Base-by-base conservation (phyloP, 2,888 invertebrate genomes). In the Rhimphoctona megacephalus region DNA sequence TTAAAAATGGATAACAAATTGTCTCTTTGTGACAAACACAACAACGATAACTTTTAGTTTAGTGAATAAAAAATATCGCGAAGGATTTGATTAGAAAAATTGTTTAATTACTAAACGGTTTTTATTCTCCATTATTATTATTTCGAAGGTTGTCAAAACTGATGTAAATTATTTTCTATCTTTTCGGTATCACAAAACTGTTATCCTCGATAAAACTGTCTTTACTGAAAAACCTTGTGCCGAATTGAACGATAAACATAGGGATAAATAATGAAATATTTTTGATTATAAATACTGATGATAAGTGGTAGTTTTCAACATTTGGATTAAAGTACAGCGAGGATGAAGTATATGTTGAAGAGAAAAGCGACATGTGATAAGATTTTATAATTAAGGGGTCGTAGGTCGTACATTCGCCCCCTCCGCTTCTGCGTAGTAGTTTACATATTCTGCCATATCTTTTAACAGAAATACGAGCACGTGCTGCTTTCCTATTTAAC, bases 311-410 rank as follows among this genome's bases (percentile, higher is more conserved):
- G 22, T 85, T 83, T 69, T 11, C 73, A 61, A n/a, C 43, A 49
- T 64, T 30, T 78, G 17, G 64, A 33, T 49, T 25, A 22, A 33
- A 52, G 43, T 30, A 61, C 70, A 66, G 36, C 30, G 66, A 76
- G 64, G n/a, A 67, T 66, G 54, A 25, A 49, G 61, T 61, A 17
- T 25, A 43, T 76, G 43, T 49, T 46, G 33, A 61, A 70, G 52
- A 64, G 19, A 54, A 43, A 76, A 70, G 22, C 79, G 43, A 25
- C 11, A 76, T 46, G 83, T 76, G 83, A 85, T 85, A 85, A 85
- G 79, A 66, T 54, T 64, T 73, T 72, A 83, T 76, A 85, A 85
- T 83, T 81, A 70, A 61, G 74, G 46, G 85, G 79, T 83, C 85
- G 66, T 30, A 69, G 83, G 78, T 85, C 85, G 85, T 83, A 64